phyloP scores from a whole-genome alignment of 1,140 invertebrate species.

The Diprion similis region DNA sequence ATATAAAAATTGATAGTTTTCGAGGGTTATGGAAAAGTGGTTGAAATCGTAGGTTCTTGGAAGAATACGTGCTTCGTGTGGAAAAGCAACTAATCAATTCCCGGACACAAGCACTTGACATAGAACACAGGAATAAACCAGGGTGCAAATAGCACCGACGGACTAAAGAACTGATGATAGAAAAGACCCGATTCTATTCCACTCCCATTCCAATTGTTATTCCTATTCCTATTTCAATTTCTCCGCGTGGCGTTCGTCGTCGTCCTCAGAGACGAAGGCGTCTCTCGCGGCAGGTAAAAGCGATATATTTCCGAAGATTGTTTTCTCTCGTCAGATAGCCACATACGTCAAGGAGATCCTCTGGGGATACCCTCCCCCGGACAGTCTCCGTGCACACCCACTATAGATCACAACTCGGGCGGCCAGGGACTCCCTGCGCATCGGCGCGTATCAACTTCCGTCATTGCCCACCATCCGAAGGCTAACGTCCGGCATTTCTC shows the following conservation, averaged over 20 bases:
- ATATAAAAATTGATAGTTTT: too few species aligned
- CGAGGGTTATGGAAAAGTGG: too few species aligned
- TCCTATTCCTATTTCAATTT: conserved; percentile 6
- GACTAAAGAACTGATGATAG: too few species aligned
- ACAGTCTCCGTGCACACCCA: conserved; percentile 46
- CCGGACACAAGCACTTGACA: too few species aligned
- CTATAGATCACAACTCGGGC: conserved; percentile 60
- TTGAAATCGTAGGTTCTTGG: too few species aligned
- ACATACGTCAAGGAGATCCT: conserved; percentile 60
- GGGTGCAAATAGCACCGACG: too few species aligned
- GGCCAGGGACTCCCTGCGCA: conserved; percentile 51
- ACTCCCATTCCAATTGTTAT: neutral
- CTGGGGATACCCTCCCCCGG: conserved; percentile 43
- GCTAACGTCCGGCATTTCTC: conserved; percentile 60
- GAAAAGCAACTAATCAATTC: too few species aligned
- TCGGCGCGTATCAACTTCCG: conserved; percentile 62
- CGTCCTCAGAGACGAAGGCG: neutral
- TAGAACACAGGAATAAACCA: too few species aligned
- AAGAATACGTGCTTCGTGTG: too few species aligned
- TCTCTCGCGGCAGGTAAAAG: conserved; percentile 33
- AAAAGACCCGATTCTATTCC: too few species aligned
- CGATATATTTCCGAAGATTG: conserved; percentile 63
- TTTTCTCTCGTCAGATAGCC: conserved; percentile 64
- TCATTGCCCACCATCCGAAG: conserved; percentile 57
- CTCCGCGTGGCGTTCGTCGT: neutral